These are phyloP conservation scores for Tenebrosternarchus preto DNA, from an alignment of 2,113 vertebrate genomes.

Conservation along the genomic window DNA sequence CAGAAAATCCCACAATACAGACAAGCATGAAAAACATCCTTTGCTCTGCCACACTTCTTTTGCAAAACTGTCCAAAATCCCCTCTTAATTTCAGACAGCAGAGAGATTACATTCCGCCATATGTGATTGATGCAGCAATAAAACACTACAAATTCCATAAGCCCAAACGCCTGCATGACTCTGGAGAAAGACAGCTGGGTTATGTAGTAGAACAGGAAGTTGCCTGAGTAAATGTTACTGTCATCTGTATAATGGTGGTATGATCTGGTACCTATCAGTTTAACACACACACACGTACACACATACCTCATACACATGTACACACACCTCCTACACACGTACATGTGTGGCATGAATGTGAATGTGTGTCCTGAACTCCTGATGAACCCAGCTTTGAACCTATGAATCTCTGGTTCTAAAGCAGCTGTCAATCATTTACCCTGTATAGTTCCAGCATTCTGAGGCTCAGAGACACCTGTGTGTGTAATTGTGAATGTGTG, in stretches of 20 bases:
- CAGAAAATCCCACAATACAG: background rate
- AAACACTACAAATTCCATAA: constrained; percentile 20
- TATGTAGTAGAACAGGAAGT: background rate
- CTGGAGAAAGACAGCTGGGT: background rate
- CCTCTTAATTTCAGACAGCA: background rate
- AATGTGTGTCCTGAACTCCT: too few relatives aligned
- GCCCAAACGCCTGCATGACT: background rate
- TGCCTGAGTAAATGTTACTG: constrained; percentile 9
- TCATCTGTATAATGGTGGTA: background rate
- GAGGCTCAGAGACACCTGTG: too few relatives aligned
- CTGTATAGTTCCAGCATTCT: too few relatives aligned
- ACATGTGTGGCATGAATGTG: too few relatives aligned
- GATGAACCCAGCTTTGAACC: too few relatives aligned
- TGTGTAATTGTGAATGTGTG: too few relatives aligned
- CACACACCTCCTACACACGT: too few relatives aligned
- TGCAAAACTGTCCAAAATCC: background rate
- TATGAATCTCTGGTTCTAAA: too few relatives aligned
- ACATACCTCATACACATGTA: background rate
- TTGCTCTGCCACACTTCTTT: background rate
- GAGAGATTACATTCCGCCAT: constrained; percentile 11
- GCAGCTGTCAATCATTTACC: too few relatives aligned
- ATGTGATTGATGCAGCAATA: constrained; percentile 8
- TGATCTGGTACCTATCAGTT: background rate
- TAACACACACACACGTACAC: constrained; percentile 4
- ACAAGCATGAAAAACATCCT: background rate